These are phyloP conservation scores for Celastrina argiolus DNA, from an alignment of 2,888 invertebrate species.

Conservation along the genomic window DNA sequence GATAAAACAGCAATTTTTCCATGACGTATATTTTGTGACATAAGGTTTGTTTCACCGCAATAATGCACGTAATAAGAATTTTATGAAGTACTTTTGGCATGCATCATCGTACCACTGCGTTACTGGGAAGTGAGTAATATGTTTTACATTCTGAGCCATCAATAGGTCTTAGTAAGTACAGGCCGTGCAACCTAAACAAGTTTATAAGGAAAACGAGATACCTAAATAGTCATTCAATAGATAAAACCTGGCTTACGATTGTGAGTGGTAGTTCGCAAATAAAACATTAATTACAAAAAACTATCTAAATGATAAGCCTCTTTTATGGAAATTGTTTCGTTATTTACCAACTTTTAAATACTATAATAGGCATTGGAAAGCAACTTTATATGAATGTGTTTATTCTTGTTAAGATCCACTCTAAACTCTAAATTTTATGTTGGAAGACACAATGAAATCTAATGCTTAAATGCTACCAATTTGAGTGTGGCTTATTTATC, in stretches of 20 bases:
- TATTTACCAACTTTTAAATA: too few species aligned
- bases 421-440: too few species aligned
- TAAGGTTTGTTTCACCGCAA: neutral
- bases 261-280: neutral
- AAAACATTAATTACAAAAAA: too few species aligned
- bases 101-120: neutral
- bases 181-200: neutral
- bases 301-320: too few species aligned
- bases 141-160: conserved; percentile 6
- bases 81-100: neutral
- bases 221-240: neutral
- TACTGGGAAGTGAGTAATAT: conserved; percentile 1
- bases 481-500: too few species aligned
- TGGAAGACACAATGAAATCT: too few species aligned
- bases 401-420: too few species aligned
- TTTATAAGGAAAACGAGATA: conserved; percentile 15
- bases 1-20: too few species aligned
- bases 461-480: too few species aligned
- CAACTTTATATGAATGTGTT: too few species aligned
- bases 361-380: too few species aligned
- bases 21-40: neutral
- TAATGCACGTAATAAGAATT: neutral
- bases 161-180: neutral
- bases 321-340: too few species aligned
- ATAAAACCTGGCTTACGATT: neutral